Evolutionary conservation across 64 coral and sea anemone genomes (phyloP), one percentile per base, ranked within the genome.

Genomic region (Montipora capricornis): DNA sequence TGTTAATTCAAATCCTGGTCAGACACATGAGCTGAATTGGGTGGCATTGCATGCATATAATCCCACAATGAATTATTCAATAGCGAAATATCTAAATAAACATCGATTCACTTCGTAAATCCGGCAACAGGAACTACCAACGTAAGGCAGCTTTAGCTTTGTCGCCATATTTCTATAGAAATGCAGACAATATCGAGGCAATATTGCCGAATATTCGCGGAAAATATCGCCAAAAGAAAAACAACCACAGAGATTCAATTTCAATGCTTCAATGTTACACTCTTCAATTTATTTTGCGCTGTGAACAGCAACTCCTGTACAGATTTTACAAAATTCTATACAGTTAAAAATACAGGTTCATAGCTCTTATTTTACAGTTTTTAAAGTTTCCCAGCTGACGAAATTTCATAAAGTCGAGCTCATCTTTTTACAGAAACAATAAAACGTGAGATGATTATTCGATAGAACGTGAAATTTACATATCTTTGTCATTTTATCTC

Each of bases 321-420:
- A 98, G 88, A 94, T 91, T 94, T 93, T 83, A 76, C 91, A 92
- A 98, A 98, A 98, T 95, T 95, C 95, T 98, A 98, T 98, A 98
- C 96, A 98, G 89, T 95, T 98, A 95, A 98, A 93, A 98, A 98
- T 95, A 98, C 96, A 98, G 88, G 82, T 86, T 86, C 62, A 49
- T 85, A 69, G 82, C 82, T 87, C 76, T 97, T 98, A 95, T 92
- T 51, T 98, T 98, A 95, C 96, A 98, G 37, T 37, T 37, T 37
- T 37, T 37, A 37, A 98, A 98, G 76, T 92, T 78, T 58, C 92
- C 91, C 44, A 82, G 26, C 64, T 17, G 71, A 86, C 8, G 66
- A 71, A 71, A 86, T 71, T 86, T 86, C 73, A 48, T 71, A 86
- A 70, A 86, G 59, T 44, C 81, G 81, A 84, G 46, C 64, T 22